Evolutionary conservation across 2,888 invertebrate species (phyloP), one percentile per base, ranked within the genome.

Genomic region (Epinotia nisella): DNA sequence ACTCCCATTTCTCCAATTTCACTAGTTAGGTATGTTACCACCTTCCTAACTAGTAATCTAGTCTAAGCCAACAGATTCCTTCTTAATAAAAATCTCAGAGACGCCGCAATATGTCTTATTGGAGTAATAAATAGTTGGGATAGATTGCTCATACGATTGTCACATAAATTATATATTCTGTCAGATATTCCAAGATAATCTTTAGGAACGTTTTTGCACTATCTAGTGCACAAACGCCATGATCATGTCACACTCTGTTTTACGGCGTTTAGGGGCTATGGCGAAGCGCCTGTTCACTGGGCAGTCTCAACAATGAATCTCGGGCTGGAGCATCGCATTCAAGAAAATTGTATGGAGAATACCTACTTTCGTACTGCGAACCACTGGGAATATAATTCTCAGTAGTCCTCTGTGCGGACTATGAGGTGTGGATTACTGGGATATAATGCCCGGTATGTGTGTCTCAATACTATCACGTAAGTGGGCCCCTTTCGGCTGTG

Each of bases 221-320:
- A 21, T 13, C 55, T 19, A 65, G 15, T 65, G 53, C 15, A 65
- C 15, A 35, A 21, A 41, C 41, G 55, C 15, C 55, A 10, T 21
- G 21, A 66, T 56, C 15, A 55, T 41, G 55, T 39, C 4, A 21
- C 21, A 39, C 19, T 66, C 35, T 64, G 29, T 55, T 55, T 66
- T 41, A 41, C 62, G 45, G 49, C 45, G 62, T 56, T 19, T 66
- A 66, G 66, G 66, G n/a, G 66, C 66, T 56, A 66, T 66, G 66
- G 60, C 35, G 53, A 61, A 66, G 41, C 21, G 66, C 21, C 41
- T 66, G n/a, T 66, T 66, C 66, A 55, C 55, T 41, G 13, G 66
- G 21, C 39, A 55, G 41, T 56, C 66, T 11, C 55, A 21, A n/a
- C 66, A 55, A 21, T 66, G 66, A 66, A 66, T 17, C 13, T 53